Conservation (phyloP, 2,888 invertebrate genomes). For the Phaedon cochleariae region DNA sequence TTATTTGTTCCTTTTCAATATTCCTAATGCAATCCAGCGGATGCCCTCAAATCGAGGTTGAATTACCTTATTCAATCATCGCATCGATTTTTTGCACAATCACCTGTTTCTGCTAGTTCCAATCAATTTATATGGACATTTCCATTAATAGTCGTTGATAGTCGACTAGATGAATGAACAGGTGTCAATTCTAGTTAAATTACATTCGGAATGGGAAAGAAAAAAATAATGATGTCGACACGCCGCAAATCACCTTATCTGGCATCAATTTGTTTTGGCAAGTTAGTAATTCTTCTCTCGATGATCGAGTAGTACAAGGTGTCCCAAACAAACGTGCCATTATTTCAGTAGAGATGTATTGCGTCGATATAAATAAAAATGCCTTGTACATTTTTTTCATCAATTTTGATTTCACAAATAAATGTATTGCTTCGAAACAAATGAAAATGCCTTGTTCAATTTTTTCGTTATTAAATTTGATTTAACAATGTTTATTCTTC, state of each 20-base stretch:
- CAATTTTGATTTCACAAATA: no score
- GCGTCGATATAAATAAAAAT: no score
- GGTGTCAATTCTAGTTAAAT: constrained; percentile 11
- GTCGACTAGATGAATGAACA: constrained; percentile 4
- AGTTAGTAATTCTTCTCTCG: not conserved
- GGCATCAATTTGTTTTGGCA: not conserved
- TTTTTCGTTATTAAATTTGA: no score
- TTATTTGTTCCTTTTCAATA: no score
- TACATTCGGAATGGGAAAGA: not conserved
- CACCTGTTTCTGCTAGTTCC: not conserved
- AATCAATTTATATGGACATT: constrained; percentile 2
- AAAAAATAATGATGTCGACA: not conserved
- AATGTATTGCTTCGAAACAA: no score
- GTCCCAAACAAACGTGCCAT: no score
- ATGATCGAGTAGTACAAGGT: not conserved
- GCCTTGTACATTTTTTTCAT: no score
- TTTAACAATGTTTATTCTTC: no score
- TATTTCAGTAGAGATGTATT: no score
- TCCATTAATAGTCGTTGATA: constrained; percentile 7
- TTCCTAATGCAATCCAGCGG: not conserved
- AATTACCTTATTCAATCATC: not conserved
- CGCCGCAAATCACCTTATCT: not conserved
- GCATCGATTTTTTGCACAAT: not conserved
- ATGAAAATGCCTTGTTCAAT: no score
- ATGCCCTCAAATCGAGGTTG: not conserved